Conservation (phyloP, 2,888 invertebrate genomes). For the Chymomyza caudatula region DNA sequence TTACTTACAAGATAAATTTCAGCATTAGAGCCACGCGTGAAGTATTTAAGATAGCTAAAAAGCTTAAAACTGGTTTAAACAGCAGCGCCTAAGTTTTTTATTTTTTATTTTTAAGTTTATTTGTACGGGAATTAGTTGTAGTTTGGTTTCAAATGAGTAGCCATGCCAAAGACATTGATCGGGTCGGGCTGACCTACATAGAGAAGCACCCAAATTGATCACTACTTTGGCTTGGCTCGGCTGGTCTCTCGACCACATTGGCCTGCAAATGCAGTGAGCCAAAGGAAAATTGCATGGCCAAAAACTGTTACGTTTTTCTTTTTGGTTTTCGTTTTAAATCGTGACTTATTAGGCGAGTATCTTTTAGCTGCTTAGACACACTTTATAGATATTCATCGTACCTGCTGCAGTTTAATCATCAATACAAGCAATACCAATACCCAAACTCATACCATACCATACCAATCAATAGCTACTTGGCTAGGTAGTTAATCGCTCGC, state of each 20-base stretch:
- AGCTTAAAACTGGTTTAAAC: neutral
- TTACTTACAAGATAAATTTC: neutral
- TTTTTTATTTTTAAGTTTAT: neutral
- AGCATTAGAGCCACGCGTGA: neutral
- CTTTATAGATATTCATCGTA: neutral
- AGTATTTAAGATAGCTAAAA: neutral
- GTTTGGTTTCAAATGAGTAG: conserved; percentile 30
- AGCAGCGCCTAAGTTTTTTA: neutral
- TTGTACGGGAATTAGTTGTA: conserved; percentile 20
- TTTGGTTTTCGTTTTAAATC: conserved; percentile 20
- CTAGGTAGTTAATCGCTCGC: neutral
- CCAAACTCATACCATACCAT: neutral
- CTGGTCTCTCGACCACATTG: neutral
- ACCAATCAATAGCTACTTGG: conserved; percentile 5
- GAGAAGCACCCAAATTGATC: conserved; percentile 14
- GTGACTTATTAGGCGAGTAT: conserved; percentile 49
- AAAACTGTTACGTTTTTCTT: neutral
- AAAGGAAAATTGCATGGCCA: conserved; percentile 11
- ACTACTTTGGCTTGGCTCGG: conserved; percentile 13
- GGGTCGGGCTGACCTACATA: conserved; percentile 48
- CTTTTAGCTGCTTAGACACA: neutral
- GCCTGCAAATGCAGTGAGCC: neutral
- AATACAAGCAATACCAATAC: conserved; percentile 4
- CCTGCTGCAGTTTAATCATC: conserved; percentile 19
- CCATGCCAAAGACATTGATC: conserved; percentile 31